Percentiles rank a stretch among this genome's conserved stretches.
Evolutionary conservation across 2,113 vertebrate genomes (phyloP).

Genomic region (Crotophaga sulcirostris): DNA sequence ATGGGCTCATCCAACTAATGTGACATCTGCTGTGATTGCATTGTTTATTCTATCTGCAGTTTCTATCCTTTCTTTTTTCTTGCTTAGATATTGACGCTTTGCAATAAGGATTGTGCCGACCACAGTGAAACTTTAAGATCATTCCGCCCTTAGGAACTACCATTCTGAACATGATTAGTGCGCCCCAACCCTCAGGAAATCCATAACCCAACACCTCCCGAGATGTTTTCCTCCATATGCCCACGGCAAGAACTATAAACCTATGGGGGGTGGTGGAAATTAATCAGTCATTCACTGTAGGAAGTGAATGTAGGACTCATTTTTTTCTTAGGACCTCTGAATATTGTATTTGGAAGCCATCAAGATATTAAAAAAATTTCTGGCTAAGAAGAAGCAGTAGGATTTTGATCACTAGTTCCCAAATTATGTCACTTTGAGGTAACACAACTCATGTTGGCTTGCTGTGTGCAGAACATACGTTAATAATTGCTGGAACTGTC

Average conservation of each 20-base stretch:
- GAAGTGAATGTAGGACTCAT: fast-evolving
- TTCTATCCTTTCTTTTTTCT: neutral
- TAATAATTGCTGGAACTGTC: neutral
- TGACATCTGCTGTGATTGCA: neutral
- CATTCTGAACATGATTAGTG: fast-evolving
- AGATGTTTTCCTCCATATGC: neutral
- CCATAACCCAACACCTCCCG: neutral
- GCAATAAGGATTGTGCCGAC: neutral
- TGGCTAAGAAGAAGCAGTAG: neutral
- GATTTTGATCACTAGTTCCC: neutral
- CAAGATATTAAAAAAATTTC: neutral
- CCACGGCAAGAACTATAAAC: neutral
- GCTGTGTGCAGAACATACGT: neutral
- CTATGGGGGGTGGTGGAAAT: fast-evolving
- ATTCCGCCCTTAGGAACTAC: neutral
- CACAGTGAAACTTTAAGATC: neutral
- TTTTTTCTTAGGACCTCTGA: neutral
- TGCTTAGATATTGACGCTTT: neutral
- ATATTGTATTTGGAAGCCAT: neutral
- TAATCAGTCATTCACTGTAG: neutral
- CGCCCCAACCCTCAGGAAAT: neutral
- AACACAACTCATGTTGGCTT: fast-evolving
- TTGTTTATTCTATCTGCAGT: neutral
- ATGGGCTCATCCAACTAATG: neutral
- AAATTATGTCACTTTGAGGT: neutral